Evolutionary conservation across 2,888 invertebrate genomes (phyloP), one percentile per base, ranked within the genome.

Genomic region (Tinea pellionella): DNA sequence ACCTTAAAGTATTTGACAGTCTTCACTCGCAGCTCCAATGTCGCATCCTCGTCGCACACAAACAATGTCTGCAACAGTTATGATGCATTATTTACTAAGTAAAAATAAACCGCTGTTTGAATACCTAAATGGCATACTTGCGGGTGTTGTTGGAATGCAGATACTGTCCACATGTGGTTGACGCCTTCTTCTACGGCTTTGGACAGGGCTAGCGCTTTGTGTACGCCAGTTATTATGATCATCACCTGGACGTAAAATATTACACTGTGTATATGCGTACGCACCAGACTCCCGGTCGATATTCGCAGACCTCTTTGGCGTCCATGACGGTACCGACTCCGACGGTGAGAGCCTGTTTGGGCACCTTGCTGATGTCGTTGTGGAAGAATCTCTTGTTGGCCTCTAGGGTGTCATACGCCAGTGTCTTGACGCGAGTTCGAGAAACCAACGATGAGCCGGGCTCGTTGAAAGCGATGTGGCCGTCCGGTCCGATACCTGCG

Each of bases 131-230:
- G n/a, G n/a, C 37, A 9, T 53, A 53, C 57, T 16, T 19, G 57
- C 57, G 94, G 92, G 85, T 99, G 99, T 79, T 96, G 96, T 80
- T 98, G 99, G 89, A 99, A 98, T 59, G 98, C 98, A 53, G 97
- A 98, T 47, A 99, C 98, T 0, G 99, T 99, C 98, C 99, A 99
- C 99, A 99, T 99, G 85, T 99, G 99, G 88, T 96, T 98, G 11
- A 99, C 93, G 61, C 99, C 99, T 80, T 98, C 97, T 86, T 99
- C 99, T 69, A 99, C 96, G 9, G 99, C 98, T 85, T 98, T 98
- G 75, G 98, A 95, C 63, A 99, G 89, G 60, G 99, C 99, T 74
- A 97, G 94, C 11, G 99, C 92, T 84, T 99, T 99, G 85, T 98
- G 96, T 57, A 93, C 93, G 37, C 99, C 99, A 24, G 98, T 99